Base-by-base conservation (phyloP, 35 echinoderm and acorn worm species). In the Patiria miniata region DNA sequence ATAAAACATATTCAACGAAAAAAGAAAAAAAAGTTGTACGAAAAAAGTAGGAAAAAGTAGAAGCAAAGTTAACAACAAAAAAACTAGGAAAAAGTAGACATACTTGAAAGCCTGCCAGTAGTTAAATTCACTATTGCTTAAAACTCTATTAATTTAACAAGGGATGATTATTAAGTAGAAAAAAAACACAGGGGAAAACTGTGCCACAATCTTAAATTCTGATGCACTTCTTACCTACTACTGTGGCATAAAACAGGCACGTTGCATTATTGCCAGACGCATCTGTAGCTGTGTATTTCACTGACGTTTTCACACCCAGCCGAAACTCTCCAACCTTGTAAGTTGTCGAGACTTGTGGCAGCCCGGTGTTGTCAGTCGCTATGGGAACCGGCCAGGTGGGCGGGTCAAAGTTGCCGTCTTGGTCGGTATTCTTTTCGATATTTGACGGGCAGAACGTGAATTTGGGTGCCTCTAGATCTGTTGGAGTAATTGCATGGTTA, bases 401-500 rank as follows among this genome's bases (percentile, higher is more conserved):
- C 21, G 26, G 65, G 65, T 73, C 65, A 73, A 73, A 73, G 1
- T 9, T 73, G 7, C 65, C 65, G 1, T 26, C 65, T 36, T 26
- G 34, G 3, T 73, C 26, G 19, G 65, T 73, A 34, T 9, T 73
- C 65, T 73, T 73, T 73, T 73, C 29, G 29, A 73, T 73, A 23
- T 73, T 73, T 36, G 65, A 8, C 8, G 65, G 65, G 26, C 65
- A 73, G 34, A 73, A 30, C 14, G 34, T 73, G 34, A 73, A 73
- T 73, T 26, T 73, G 26, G 65, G 65, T 1, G 65, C 65, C 29
- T 73, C 65, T 32, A 32, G 26, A 73, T 73, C 65, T 73, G 65
- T 73, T 1, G 65, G 15, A 61, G 26, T 36, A 23, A 73, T 47
- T 47, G 42, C n/a, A n/a, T n/a, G n/a, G n/a, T n/a, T n/a, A n/a